Base-by-base conservation (phyloP, 1,140 invertebrate genomes). In the Orussus abietinus region DNA sequence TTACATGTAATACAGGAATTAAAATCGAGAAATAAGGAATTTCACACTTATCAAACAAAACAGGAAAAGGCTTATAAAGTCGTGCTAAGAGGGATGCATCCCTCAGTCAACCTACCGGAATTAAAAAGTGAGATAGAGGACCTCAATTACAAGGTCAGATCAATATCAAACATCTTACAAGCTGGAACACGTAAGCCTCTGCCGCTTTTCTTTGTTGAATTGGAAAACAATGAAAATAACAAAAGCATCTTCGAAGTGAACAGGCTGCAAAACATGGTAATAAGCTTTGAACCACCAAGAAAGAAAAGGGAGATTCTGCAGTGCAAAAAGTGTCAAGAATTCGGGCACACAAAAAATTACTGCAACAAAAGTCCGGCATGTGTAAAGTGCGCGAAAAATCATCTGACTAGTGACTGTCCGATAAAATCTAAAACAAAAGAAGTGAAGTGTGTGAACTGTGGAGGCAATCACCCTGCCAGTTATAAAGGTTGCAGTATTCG, bases 141-240 rank as follows among this genome's bases (percentile, higher is more conserved):
- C 5, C 18, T 38, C 4, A 30, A 31, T 3, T 26, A 43, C 12
- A 26, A 38, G 26, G 45, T 43, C 4, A 28, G 30, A 18, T 12
- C 31, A 18, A 37, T 42, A 11, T 33, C 13, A 7, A 47, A 42
- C 18, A 30, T 32, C 4, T 10, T 13, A 6, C 17, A 45, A 5
- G 4, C 20, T 5, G 21, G 28, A 9, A 47, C 29, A 7, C 38
- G 38, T 44, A 29, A 49, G 4, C 63, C 55, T 17, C 47, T 65
- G 9, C 45, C 55, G 1, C 20, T 62, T 22, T 64, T 67, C 33
- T 62, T 57, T 30, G 36, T 67, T n/a, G 59, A 67, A 17, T 14
- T 67, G 13, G 51, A 62, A 36, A 54, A 51, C 4, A 37, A 44
- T 3, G 49, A 47, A 4, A 69, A 61, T 13, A 66, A 67, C 33